phyloP scores from a whole-genome alignment of 2,113 vertebrate species.

The Pluvianellus socialis region DNA sequence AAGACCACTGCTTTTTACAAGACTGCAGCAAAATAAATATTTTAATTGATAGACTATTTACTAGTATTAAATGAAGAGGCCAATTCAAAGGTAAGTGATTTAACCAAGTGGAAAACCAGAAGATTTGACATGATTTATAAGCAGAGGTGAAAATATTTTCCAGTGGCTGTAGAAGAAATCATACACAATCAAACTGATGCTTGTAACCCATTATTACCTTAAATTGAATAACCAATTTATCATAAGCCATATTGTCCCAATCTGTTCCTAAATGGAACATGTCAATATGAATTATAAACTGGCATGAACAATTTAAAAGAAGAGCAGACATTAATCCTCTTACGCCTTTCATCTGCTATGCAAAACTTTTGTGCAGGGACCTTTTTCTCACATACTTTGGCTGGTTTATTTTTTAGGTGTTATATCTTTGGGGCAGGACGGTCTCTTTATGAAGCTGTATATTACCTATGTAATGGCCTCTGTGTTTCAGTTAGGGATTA shows the following conservation, averaged over 20 bases:
- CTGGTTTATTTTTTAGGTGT: background rate
- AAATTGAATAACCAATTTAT: background rate
- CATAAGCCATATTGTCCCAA: background rate
- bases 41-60: background rate
- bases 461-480: background rate
- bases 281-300: background rate
- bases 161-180: background rate
- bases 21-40: background rate
- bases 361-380: background rate
- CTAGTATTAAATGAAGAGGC: background rate
- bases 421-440: fast-evolving
- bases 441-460: background rate
- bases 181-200: background rate
- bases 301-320: background rate
- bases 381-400: background rate
- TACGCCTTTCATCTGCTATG: background rate
- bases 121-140: background rate
- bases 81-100: background rate
- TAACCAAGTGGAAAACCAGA: background rate
- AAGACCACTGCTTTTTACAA: background rate
- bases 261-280: background rate
- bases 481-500: background rate
- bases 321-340: background rate
- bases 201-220: background rate
- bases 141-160: background rate